Evolutionary conservation across 2,797 vertebrate genomes (phyloP).

Genomic region (Molossus alvarezi): DNA sequence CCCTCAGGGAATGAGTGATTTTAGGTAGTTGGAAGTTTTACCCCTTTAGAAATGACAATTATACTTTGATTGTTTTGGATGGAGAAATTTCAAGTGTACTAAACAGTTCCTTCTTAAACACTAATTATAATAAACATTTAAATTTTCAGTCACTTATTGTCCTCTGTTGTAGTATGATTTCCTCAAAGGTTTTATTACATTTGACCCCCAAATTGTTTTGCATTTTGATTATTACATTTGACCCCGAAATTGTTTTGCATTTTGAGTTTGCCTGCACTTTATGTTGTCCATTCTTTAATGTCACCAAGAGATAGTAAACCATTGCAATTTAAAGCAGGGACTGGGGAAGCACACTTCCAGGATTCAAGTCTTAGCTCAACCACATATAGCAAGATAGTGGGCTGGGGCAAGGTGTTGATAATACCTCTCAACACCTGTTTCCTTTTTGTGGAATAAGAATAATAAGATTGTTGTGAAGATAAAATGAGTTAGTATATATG

Average conservation of each 20-base stretch:
- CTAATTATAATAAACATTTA: background rate
- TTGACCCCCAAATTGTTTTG: slow-evolving; percentile 1
- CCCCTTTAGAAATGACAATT: slow-evolving; percentile 62
- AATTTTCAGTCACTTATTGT: background rate
- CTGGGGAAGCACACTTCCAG: background rate
- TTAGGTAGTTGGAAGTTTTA: slow-evolving; percentile 7
- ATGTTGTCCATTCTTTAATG: background rate
- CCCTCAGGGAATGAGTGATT: slow-evolving; percentile 27
- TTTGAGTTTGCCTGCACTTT: slow-evolving; percentile 46
- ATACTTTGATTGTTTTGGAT: background rate
- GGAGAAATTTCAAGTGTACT: background rate
- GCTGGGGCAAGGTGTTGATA: background rate
- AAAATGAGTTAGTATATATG: background rate
- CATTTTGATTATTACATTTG: slow-evolving; percentile 46
- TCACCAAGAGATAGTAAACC: background rate
- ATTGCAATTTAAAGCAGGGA: background rate
- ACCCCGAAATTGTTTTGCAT: background rate
- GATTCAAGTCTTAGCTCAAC: background rate
- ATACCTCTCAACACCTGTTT: background rate
- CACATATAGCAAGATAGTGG: background rate
- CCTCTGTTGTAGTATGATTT: slow-evolving; percentile 4
- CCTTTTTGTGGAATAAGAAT: slow-evolving; percentile 38
- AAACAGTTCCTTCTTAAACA: slow-evolving; percentile 26
- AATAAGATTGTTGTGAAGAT: slow-evolving; percentile 5
- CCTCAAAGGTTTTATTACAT: slow-evolving; percentile 6